phyloP scores from a whole-genome alignment of 2,888 invertebrate genomes.

The Leptarthrus brevirostris region DNA sequence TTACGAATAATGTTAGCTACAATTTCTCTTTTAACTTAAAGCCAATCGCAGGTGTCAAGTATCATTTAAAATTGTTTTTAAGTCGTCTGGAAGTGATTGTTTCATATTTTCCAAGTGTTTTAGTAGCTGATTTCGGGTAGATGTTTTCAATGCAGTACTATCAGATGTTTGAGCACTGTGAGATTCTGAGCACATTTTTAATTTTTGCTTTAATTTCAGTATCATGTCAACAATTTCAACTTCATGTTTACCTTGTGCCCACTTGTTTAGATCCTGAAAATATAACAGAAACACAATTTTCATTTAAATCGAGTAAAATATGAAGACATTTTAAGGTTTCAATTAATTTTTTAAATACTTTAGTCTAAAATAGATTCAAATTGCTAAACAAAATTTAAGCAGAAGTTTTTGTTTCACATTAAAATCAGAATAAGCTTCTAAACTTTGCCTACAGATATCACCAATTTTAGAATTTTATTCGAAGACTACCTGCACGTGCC shows the following conservation, averaged over 20 bases:
- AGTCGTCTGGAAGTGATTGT: slow-evolving; percentile 85
- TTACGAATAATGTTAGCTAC: too few species aligned
- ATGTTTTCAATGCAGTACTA: slow-evolving; percentile 64
- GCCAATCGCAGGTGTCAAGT: slow-evolving; percentile 52
- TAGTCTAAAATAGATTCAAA: not conserved
- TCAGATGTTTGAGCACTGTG: slow-evolving; percentile 21
- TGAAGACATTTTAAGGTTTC: too few species aligned
- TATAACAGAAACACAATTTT: not conserved
- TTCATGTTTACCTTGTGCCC: slow-evolving; percentile 93
- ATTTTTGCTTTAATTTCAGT: slow-evolving; percentile 88
- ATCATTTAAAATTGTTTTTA: slow-evolving; percentile 77
- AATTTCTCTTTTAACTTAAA: not conserved
- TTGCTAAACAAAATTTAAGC: too few species aligned
- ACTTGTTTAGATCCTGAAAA: slow-evolving; percentile 84
- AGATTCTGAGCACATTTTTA: slow-evolving; percentile 71
- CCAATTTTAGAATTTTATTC: too few species aligned
- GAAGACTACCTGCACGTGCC: too few species aligned
- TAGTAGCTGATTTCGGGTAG: slow-evolving; percentile 74
- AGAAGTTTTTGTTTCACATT: too few species aligned
- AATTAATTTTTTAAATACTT: not conserved
- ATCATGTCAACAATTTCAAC: slow-evolving; percentile 99
- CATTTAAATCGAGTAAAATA: too few species aligned
- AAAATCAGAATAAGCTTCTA: too few species aligned
- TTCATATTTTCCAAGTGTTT: slow-evolving; percentile 84
- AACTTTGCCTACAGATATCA: too few species aligned